These are phyloP conservation scores for Loxodonta africana DNA, from an alignment of 2,113 vertebrate genomes.

Conservation along the genomic window DNA sequence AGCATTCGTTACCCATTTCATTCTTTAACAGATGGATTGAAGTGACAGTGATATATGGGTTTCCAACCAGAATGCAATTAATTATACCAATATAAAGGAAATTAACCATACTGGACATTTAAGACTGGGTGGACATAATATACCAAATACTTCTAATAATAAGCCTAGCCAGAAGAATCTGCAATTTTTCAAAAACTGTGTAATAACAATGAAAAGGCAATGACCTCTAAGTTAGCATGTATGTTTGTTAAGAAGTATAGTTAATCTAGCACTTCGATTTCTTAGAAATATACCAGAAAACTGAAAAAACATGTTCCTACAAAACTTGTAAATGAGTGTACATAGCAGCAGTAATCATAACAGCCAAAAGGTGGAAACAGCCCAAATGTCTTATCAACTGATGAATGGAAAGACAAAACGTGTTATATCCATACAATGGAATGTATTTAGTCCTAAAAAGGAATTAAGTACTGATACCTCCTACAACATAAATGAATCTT, in stretches of 20 bases:
- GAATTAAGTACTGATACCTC: not conserved
- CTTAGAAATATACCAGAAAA: not conserved
- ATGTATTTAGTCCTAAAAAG: not conserved
- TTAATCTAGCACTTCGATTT: not conserved
- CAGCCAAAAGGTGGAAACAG: too few relatives aligned
- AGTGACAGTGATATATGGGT: conserved; percentile 31
- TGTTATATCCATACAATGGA: not conserved
- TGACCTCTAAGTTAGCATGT: not conserved
- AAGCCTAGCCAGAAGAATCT: not conserved
- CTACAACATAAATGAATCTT: not conserved
- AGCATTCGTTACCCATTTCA: conserved; percentile 52
- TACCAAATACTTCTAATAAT: not conserved
- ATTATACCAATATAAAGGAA: conserved; percentile 64
- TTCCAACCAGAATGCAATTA: not conserved
- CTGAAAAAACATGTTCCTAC: not conserved
- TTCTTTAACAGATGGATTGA: conserved; percentile 60
- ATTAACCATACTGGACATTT: not conserved
- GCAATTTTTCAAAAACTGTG: not conserved
- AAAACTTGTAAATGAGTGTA: not conserved
- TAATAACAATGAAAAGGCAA: not conserved
- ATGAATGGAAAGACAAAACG: not conserved
- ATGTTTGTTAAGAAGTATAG: not conserved
- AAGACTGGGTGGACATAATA: not conserved
- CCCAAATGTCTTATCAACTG: not conserved
- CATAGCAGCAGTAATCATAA: not conserved